phyloP scores from a whole-genome alignment of 2,888 invertebrate genomes.

The Lepetodrilus schrolli region DNA sequence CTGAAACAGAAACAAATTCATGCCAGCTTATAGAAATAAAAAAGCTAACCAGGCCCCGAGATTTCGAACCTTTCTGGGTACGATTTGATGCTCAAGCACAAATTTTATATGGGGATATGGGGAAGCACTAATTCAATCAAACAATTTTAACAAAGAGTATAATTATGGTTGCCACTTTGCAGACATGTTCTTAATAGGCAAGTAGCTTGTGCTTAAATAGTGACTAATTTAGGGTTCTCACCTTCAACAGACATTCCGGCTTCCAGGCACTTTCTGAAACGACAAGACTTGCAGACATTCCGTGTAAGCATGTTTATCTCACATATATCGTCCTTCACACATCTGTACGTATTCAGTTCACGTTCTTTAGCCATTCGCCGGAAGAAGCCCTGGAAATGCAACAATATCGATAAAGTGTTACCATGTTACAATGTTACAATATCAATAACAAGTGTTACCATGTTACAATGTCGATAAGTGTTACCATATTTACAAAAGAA shows the following conservation, averaged over 20 bases:
- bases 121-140: too few species aligned
- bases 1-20: constrained; percentile 55
- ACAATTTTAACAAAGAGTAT: too few species aligned
- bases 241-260: constrained; percentile 74
- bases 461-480: too few species aligned
- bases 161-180: background rate
- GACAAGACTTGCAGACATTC: constrained; percentile 73
- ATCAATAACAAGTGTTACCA: too few species aligned
- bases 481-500: too few species aligned
- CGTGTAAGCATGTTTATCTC: constrained; percentile 69
- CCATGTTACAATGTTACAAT: too few species aligned
- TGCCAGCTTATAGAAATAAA: too few species aligned
- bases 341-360: constrained; percentile 65
- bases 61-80: too few species aligned
- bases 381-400: constrained; percentile 75
- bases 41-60: too few species aligned
- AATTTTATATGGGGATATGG: too few species aligned
- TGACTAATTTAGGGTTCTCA: constrained; percentile 36
- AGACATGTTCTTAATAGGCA: background rate
- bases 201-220: background rate
- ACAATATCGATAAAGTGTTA: too few species aligned
- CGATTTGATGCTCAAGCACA: too few species aligned
- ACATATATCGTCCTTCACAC: constrained; percentile 67
- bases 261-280: constrained; percentile 71
- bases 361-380: constrained; percentile 73